phyloP scores from a whole-genome alignment of 2,888 invertebrate genomes.

The Antitype chi region DNA sequence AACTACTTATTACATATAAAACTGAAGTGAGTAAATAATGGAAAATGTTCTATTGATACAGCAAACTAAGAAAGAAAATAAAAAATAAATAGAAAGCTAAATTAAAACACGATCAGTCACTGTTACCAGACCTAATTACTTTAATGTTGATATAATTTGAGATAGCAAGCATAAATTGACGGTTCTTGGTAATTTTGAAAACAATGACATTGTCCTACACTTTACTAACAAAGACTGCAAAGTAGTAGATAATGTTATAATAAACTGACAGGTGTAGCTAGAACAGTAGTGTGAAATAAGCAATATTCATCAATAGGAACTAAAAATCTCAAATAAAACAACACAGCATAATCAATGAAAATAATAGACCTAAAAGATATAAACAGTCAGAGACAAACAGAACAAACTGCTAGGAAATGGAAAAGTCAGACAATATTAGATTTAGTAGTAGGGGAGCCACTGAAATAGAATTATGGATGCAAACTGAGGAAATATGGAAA shows the following conservation, averaged over 20 bases:
- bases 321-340: slow-evolving; percentile 2
- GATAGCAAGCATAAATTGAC: not conserved
- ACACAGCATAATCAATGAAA: slow-evolving; percentile 13
- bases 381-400: slow-evolving; percentile 20
- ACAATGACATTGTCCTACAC: not conserved
- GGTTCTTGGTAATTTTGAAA: not conserved
- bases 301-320: not conserved
- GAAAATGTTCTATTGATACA: not conserved
- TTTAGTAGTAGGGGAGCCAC: slow-evolving; percentile 51
- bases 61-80: not conserved
- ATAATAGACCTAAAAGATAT: slow-evolving; percentile 14
- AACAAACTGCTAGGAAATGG: slow-evolving; percentile 51
- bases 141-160: slow-evolving; percentile 7
- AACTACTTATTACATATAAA: not conserved
- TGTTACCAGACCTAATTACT: not conserved
- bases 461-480: slow-evolving; percentile 54
- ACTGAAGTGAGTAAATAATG: not conserved
- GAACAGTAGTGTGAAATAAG: not conserved
- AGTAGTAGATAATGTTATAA: not conserved
- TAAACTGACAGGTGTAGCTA: not conserved
- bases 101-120: slow-evolving; percentile 17
- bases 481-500: slow-evolving; percentile 53
- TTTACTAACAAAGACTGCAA: not conserved
- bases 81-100: not conserved
- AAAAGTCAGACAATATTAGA: slow-evolving; percentile 46